A percentile compares a stretch with the other conserved stretches of the same genome.
Conservation (phyloP, 2,113 vertebrate genomes). For the Arenaria interpres region DNA sequence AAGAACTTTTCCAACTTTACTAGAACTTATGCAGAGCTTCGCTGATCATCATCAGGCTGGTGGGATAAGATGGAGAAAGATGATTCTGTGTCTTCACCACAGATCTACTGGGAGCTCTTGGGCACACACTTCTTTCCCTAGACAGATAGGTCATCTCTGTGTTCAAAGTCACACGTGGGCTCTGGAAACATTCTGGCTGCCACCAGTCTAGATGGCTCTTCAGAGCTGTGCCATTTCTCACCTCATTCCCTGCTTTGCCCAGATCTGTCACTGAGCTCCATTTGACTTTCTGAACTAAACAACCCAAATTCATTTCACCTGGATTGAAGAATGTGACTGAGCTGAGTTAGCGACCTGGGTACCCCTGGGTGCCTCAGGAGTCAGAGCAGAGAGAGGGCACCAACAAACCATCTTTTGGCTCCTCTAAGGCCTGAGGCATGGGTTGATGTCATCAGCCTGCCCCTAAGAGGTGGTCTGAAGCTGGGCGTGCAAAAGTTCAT, state of each 20-base stretch:
- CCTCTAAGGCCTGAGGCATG: neutral
- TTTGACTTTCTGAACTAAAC: neutral
- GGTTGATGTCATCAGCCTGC: neutral
- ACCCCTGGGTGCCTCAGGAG: neutral
- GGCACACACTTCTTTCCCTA: accelerated
- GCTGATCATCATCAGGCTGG: neutral
- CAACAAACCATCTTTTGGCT: neutral
- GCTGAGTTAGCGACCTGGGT: neutral
- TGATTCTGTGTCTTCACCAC: neutral
- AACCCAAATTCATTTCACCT: neutral
- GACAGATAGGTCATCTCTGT: neutral
- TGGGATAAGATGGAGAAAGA: neutral
- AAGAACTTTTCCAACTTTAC: neutral
- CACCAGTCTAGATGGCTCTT: neutral
- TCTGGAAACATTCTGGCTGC: neutral
- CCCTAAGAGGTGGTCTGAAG: neutral
- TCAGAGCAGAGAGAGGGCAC: neutral
- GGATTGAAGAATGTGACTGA: neutral
- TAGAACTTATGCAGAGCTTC: neutral
- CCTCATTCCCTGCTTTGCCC: neutral
- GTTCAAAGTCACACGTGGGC: accelerated
- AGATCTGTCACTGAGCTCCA: neutral
- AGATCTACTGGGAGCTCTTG: accelerated
- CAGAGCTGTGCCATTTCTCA: neutral
- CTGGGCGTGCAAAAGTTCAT: neutral